phyloP scores from a whole-genome alignment of 2,888 invertebrate genomes.

The Drosophila pullipes region DNA sequence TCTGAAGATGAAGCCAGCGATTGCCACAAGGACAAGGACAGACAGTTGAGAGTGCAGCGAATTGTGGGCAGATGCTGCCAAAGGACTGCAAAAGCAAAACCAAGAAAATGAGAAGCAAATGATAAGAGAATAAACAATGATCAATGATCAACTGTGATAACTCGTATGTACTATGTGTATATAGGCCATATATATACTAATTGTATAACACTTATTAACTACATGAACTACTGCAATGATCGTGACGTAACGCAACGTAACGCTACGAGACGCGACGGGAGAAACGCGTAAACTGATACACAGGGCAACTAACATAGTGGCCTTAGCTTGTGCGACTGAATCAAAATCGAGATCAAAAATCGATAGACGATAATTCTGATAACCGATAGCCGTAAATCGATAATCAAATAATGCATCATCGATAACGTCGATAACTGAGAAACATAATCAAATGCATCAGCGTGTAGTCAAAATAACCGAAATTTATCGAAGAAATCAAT shows the following conservation, averaged over 20 bases:
- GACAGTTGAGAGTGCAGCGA: slow-evolving; percentile 74
- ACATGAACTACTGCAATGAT: slow-evolving; percentile 60
- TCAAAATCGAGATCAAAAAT: slow-evolving; percentile 50
- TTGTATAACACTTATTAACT: slow-evolving; percentile 68
- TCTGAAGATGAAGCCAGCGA: slow-evolving; percentile 33
- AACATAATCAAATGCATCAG: slow-evolving; percentile 25
- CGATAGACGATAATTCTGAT: slow-evolving; percentile 54
- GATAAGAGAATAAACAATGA: slow-evolving; percentile 41
- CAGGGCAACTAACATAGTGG: slow-evolving; percentile 67
- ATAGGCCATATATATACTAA: slow-evolving; percentile 74
- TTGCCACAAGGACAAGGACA: slow-evolving; percentile 26
- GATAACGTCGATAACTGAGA: slow-evolving; percentile 32
- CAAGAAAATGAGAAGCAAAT: slow-evolving; percentile 32
- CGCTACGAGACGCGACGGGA: slow-evolving; percentile 49
- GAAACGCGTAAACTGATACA: slow-evolving; percentile 37
- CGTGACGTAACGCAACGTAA: slow-evolving; percentile 31
- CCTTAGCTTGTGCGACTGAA: slow-evolving; percentile 81
- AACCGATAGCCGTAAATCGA: slow-evolving; percentile 33
- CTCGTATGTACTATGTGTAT: slow-evolving; percentile 75
- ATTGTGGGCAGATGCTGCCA: slow-evolving; percentile 51
- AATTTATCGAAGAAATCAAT: slow-evolving; percentile 24
- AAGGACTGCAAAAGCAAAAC: slow-evolving; percentile 34
- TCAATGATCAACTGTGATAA: slow-evolving; percentile 70
- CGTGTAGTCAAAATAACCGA: slow-evolving; percentile 31
- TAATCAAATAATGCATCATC: slow-evolving; percentile 37